A percentile compares a stretch with the other conserved stretches of the same genome.
These are phyloP conservation scores for Drosophila lacicola DNA, from an alignment of 2,888 invertebrate species.

Conservation along the genomic window DNA sequence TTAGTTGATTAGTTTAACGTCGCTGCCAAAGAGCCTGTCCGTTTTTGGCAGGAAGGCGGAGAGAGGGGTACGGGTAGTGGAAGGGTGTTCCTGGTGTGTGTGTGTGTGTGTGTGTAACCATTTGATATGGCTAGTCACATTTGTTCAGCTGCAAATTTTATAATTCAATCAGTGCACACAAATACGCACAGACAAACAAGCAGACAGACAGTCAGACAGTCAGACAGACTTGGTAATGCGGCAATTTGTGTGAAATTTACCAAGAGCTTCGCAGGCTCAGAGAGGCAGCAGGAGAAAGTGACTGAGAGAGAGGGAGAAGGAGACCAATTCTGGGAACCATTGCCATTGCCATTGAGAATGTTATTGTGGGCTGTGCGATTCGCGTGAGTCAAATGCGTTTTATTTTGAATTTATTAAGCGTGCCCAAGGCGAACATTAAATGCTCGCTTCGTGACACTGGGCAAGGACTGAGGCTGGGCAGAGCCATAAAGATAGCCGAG, in stretches of 20 bases:
- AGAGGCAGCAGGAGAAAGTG: conserved; percentile 6
- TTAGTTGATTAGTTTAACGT: conserved; percentile 81
- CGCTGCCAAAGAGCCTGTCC: conserved; percentile 57
- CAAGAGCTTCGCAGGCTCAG: conserved; percentile 17
- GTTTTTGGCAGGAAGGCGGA: conserved; percentile 13
- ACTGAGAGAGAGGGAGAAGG: conserved; percentile 4
- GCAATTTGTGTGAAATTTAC: conserved; percentile 72
- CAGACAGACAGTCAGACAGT: conserved; percentile 29
- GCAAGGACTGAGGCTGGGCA: conserved; percentile 13
- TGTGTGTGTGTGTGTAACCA: conserved; percentile 35
- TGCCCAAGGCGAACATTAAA: conserved; percentile 80
- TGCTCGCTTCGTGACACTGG: conserved; percentile 51
- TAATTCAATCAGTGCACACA: conserved; percentile 78
- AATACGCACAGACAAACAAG: conserved; percentile 25
- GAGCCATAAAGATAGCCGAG: conserved; percentile 52
- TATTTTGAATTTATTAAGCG: conserved; percentile 80
- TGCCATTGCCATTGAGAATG: conserved; percentile 8
- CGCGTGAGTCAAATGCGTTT: conserved; percentile 76
- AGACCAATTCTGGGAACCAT: conserved; percentile 31
- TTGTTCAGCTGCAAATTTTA: conserved; percentile 80
- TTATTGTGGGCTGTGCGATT: conserved; percentile 33
- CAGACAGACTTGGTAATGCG: conserved; percentile 76
- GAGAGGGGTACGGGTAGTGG: background rate
- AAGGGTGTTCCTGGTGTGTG: background rate
- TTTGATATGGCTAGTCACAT: conserved; percentile 74